Base-by-base conservation (phyloP, 2,888 invertebrate species). In the Ethmia dodecea region DNA sequence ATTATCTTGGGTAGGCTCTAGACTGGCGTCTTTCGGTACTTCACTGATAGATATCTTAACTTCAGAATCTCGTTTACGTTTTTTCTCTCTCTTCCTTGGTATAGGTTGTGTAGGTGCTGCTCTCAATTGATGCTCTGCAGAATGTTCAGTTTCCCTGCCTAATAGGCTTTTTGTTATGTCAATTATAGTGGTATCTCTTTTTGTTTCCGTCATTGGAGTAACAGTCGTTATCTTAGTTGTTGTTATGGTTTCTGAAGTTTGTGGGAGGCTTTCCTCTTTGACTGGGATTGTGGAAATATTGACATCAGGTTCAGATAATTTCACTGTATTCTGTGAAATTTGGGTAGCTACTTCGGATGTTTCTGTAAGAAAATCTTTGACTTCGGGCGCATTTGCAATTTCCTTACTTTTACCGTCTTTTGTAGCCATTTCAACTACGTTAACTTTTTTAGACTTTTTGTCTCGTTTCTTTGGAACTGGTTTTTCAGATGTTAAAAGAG, bases 81-180 rank as follows among this genome's bases (percentile, higher is more conserved):
- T 32, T 12, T 24, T 32, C 5, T 16, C 28, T 30, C 32, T 24
- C 14, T 22, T 18, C 24, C 36, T 43, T 20, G 28, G 13, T 11
- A 39, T 28, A 14, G 41, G 38, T 28, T 18, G 24, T 14, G 37
- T 24, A 3, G 12, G 5, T n/a, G n/a, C n/a, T n/a, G n/a, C n/a
- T n/a, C n/a, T n/a, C n/a, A n/a, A n/a, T 41, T 52, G 48, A 10
- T 52, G 45, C 1, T 37, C 27, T 11, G 37, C 27, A 2, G 63
- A 60, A 25, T 73, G 58, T 5, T 56, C 58, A 15, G 51, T 54
- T 41, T 73, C 71, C 46, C 52, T 67, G 5, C 42, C 59, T 15
- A 73, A 58, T 3, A 71, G 48, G 24, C 36, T 52, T 20, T 55
- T 60, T 3, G 60, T 63, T 2, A 59, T 44, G 38, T 66, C 59